Percentiles rank a stretch among this genome's conserved stretches.
These are phyloP conservation scores for Brachystomella parvula DNA, from an alignment of 1,140 invertebrate genomes.

Conservation along the genomic window DNA sequence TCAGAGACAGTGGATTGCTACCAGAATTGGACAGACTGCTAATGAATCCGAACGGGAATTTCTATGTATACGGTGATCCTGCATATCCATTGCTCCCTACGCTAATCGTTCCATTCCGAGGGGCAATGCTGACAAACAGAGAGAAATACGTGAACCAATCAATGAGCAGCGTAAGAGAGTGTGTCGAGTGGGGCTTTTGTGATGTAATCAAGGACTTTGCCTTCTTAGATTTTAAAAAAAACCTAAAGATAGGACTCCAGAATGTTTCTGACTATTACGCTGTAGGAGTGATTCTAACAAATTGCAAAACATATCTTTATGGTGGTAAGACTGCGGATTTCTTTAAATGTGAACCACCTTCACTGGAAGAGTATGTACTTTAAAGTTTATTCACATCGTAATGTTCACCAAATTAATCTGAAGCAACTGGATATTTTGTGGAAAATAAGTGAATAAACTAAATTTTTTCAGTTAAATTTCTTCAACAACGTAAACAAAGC, in stretches of 20 bases:
- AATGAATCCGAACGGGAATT: not conserved
- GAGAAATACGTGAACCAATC: not conserved
- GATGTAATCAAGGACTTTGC: not conserved
- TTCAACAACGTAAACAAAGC: not conserved
- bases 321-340: not conserved
- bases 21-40: not conserved
- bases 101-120: not conserved
- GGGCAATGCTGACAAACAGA: not conserved
- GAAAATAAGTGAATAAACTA: not conserved
- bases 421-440: not conserved
- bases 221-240: slow-evolving; percentile 13
- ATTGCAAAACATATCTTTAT: slow-evolving; percentile 12
- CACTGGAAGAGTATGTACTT: not conserved
- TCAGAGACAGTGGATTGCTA: not conserved
- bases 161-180: slow-evolving; percentile 12
- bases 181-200: slow-evolving; percentile 11
- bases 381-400: not conserved
- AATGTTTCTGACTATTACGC: not conserved
- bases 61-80: not conserved
- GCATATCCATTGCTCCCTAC: slow-evolving; percentile 9
- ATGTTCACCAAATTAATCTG: not conserved
- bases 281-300: not conserved
- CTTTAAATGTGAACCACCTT: slow-evolving; percentile 5
- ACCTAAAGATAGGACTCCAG: slow-evolving; percentile 10
- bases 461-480: not conserved